Evolutionary conservation across 1,140 invertebrate genomes (phyloP).

Genomic region (Aphis gossypii): DNA sequence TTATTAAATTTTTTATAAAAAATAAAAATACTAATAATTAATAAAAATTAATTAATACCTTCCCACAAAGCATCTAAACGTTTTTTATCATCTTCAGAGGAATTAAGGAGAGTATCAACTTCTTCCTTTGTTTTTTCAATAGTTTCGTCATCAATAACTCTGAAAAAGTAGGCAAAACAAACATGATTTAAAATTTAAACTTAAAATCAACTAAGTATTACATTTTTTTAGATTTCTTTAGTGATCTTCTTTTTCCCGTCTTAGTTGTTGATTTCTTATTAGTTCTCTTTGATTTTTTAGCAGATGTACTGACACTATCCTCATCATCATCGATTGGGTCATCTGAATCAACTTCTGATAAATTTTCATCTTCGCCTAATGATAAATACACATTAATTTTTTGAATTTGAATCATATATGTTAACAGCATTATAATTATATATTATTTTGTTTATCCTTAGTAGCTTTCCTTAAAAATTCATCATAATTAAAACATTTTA

Average conservation of each 20-base stretch:
- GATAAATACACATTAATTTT: not conserved
- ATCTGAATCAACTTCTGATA: conserved; percentile 56
- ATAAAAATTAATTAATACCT: conserved; percentile 58
- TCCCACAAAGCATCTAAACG: conserved; percentile 61
- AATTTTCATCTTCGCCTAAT: conserved; percentile 38
- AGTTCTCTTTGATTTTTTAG: conserved; percentile 24
- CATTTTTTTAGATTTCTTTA: conserved; percentile 57
- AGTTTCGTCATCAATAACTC: conserved; percentile 58
- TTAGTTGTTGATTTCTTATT: not conserved
- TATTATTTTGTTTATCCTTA: not conserved
- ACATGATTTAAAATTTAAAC: not conserved
- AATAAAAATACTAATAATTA: not conserved
- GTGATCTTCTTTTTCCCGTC: not conserved
- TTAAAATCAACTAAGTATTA: not conserved
- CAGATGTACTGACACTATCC: conserved; percentile 4
- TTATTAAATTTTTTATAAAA: not conserved
- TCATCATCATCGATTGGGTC: conserved; percentile 46
- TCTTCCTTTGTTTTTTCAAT: conserved; percentile 57
- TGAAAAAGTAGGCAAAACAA: conserved; percentile 58
- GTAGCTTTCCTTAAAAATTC: not conserved
- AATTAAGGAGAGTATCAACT: conserved; percentile 27
- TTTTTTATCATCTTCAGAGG: conserved; percentile 62
- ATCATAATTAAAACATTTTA: not conserved
- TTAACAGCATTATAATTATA: not conserved
- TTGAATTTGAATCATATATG: not conserved